phyloP scores from a whole-genome alignment of 2,888 invertebrate species.

The Amiota mariae region DNA sequence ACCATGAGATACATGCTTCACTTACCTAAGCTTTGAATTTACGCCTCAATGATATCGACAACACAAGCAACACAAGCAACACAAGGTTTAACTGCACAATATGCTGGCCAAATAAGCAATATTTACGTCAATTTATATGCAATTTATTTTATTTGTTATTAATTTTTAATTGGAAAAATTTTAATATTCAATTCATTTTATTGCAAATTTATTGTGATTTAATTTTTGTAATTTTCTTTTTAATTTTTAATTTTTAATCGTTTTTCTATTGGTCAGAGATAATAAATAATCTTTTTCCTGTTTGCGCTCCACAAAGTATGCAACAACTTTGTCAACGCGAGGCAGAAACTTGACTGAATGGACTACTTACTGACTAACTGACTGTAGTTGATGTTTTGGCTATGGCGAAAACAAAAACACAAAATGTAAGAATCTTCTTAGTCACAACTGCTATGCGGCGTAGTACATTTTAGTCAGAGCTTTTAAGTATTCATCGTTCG shows the following conservation, averaged over 20 bases:
- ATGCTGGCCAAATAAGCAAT: neutral
- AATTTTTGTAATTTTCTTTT: neutral
- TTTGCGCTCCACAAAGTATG: conserved; percentile 17
- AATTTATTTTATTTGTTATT: conserved; percentile 1
- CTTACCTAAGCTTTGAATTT: conserved; percentile 7
- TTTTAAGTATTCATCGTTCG: neutral
- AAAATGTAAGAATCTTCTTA: conserved; percentile 50
- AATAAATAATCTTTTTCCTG: too few relatives aligned
- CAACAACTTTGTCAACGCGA: conserved; percentile 56
- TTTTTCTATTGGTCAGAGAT: conserved; percentile 39
- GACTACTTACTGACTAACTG: conserved; percentile 40
- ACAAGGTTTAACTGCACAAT: conserved; percentile 3
- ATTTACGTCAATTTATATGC: neutral
- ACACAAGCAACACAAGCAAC: neutral
- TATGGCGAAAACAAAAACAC: too few relatives aligned
- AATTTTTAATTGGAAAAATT: conserved; percentile 1
- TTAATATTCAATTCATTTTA: too few relatives aligned
- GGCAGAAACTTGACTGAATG: conserved; percentile 64
- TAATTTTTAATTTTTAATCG: conserved; percentile 14
- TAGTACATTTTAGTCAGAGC: conserved; percentile 7
- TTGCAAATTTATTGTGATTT: too few relatives aligned
- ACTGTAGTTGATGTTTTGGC: too few relatives aligned
- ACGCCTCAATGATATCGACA: neutral
- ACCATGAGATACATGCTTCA: neutral
- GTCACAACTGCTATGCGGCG: conserved; percentile 39